Percentiles rank a stretch among this genome's conserved stretches.
These are phyloP conservation scores for Trinorchestia longiramus DNA, from an alignment of 1,140 invertebrate genomes.

Conservation along the genomic window DNA sequence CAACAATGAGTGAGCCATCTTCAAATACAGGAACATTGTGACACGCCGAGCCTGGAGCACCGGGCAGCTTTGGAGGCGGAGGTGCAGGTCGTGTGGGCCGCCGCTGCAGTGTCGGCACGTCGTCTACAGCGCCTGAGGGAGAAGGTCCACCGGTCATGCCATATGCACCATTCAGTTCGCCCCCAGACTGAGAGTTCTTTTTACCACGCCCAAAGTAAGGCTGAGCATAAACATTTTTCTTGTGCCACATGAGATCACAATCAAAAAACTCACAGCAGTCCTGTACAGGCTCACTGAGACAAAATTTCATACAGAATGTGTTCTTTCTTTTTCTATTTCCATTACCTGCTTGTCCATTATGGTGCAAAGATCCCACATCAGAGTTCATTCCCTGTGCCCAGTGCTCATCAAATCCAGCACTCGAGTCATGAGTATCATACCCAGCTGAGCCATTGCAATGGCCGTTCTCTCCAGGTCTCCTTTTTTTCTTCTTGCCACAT, in stretches of 20 bases:
- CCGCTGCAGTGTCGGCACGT: slow-evolving; percentile 59
- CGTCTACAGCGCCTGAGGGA: slow-evolving; percentile 47
- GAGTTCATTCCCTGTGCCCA: slow-evolving; percentile 57
- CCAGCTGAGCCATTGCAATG: slow-evolving; percentile 29
- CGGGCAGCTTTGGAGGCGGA: slow-evolving; percentile 62
- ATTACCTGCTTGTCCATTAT: slow-evolving; percentile 24
- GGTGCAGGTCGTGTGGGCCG: slow-evolving; percentile 65
- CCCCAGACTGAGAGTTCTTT: background rate
- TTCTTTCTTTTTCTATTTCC: background rate
- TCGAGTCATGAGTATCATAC: slow-evolving; percentile 37
- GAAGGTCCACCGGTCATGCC: slow-evolving; percentile 34
- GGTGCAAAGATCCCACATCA: slow-evolving; percentile 59
- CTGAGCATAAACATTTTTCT: slow-evolving; percentile 64
- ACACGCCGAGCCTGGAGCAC: slow-evolving; percentile 30
- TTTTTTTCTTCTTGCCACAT: slow-evolving; percentile 59
- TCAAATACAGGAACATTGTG: slow-evolving; percentile 57
- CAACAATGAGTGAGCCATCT: slow-evolving; percentile 61
- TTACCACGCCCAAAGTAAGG: slow-evolving; percentile 61
- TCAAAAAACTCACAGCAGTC: slow-evolving; percentile 67
- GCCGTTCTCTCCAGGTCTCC: slow-evolving; percentile 52
- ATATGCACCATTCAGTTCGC: slow-evolving; percentile 42
- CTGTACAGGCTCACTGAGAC: slow-evolving; percentile 66
- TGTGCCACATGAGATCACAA: slow-evolving; percentile 66
- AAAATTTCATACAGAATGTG: slow-evolving; percentile 66
- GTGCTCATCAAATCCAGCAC: slow-evolving; percentile 36